Conservation (phyloP, 2,888 invertebrate species). For the Dasypogon diadema region DNA sequence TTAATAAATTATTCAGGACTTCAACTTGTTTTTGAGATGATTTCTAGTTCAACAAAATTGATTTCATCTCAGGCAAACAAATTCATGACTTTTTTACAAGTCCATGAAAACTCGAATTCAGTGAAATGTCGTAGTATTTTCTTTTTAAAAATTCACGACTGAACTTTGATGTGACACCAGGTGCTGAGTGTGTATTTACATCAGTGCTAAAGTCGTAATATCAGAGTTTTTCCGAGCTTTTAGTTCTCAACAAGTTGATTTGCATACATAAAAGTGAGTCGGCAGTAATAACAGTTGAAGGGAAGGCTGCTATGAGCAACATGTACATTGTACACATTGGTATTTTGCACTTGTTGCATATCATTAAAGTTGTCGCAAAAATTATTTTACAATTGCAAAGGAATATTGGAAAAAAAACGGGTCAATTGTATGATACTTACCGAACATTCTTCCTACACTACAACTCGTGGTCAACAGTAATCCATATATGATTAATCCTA, state of each 20-base stretch:
- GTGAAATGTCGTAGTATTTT: no score
- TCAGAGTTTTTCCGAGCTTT: neutral
- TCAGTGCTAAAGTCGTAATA: neutral
- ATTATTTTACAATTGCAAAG: neutral
- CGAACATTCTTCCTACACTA: conserved; percentile 65
- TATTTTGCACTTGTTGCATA: conserved; percentile 37
- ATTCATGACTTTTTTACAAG: no score
- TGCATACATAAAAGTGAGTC: conserved; percentile 27
- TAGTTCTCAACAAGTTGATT: conserved; percentile 10
- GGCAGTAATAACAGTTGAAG: neutral
- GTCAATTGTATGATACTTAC: conserved; percentile 61
- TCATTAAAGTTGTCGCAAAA: neutral
- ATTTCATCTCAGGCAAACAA: neutral
- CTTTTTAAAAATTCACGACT: conserved; percentile 27
- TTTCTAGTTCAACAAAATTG: neutral
- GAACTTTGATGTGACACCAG: conserved; percentile 28
- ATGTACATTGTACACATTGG: neutral
- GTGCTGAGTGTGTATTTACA: conserved; percentile 15
- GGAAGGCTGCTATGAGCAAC: neutral
- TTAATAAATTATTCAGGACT: no score
- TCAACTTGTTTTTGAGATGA: neutral
- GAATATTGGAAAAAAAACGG: neutral
- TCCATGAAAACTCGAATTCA: no score
- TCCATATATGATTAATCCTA: conserved; percentile 68
- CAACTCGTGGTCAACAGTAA: conserved; percentile 64